Evolutionary conservation across 2,888 invertebrate species (phyloP).

Genomic region (Stegophylla sp.): DNA sequence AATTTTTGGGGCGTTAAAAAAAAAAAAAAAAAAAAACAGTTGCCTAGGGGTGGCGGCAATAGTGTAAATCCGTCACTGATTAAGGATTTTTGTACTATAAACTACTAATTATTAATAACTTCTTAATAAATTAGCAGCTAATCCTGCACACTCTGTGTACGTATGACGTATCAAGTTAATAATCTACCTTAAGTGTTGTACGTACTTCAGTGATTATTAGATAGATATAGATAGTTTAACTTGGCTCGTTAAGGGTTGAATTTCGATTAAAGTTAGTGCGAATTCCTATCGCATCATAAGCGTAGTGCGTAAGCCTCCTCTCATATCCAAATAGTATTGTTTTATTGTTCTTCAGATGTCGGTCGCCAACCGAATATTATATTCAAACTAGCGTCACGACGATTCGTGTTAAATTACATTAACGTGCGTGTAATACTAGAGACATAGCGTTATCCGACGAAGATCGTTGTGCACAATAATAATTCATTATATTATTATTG

Average conservation of each 20-base stretch:
- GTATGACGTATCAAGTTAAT: not conserved
- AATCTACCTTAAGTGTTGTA: constrained; percentile 43
- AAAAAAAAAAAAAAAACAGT: no score
- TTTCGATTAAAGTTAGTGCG: constrained; percentile 34
- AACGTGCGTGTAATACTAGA: not conserved
- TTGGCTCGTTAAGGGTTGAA: constrained; percentile 44
- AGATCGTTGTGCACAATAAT: not conserved
- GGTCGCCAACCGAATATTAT: constrained; percentile 9
- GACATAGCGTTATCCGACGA: not conserved
- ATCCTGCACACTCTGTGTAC: not conserved
- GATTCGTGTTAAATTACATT: constrained; percentile 24
- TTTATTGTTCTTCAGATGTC: constrained; percentile 31
- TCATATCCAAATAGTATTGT: constrained; percentile 21
- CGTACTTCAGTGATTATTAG: constrained; percentile 37
- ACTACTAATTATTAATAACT: no score
- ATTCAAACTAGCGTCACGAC: not conserved
- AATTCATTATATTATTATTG: constrained; percentile 11
- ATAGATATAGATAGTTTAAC: constrained; percentile 38
- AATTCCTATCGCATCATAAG: constrained; percentile 15
- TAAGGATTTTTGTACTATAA: no score
- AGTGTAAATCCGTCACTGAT: no score
- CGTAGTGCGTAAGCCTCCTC: not conserved
- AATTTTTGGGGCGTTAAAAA: no score
- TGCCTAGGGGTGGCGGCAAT: no score
- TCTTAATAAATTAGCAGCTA: constrained; percentile 46